A percentile compares a stretch with the other conserved stretches of the same genome.
Conservation (phyloP, 2,888 invertebrate species). For the Entomobrya proxima region DNA sequence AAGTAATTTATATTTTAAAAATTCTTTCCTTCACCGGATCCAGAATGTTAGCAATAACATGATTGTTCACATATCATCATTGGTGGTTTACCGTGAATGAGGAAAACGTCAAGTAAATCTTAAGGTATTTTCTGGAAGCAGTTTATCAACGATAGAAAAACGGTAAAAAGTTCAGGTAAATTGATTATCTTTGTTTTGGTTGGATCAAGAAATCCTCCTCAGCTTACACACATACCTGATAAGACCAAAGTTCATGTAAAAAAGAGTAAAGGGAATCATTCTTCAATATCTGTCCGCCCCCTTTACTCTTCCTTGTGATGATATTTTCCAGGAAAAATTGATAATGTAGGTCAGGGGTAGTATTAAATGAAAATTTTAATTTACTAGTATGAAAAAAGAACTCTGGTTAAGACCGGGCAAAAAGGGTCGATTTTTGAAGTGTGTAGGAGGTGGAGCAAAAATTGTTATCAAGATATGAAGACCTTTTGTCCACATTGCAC, state of each 20-base stretch:
- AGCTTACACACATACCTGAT: not conserved
- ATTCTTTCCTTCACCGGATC: too few relatives aligned
- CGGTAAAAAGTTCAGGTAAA: slow-evolving; percentile 53
- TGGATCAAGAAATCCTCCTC: slow-evolving; percentile 29
- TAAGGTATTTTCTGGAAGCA: slow-evolving; percentile 6
- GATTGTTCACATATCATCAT: too few relatives aligned
- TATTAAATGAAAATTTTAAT: slow-evolving; percentile 74
- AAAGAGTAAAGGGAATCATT: slow-evolving; percentile 60
- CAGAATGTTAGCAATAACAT: too few relatives aligned
- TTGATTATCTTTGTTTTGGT: slow-evolving; percentile 43
- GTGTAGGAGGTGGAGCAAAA: slow-evolving; percentile 49
- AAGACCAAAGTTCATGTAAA: not conserved
- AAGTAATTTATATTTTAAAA: too few relatives aligned
- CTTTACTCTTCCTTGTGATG: slow-evolving; percentile 63
- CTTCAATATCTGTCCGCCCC: slow-evolving; percentile 71
- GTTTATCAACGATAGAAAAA: not conserved
- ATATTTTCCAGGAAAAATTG: slow-evolving; percentile 74
- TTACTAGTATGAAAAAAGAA: slow-evolving; percentile 58
- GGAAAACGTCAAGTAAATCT: not conserved
- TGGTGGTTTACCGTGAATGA: not conserved
- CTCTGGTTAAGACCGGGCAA: not conserved
- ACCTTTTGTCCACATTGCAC: slow-evolving; percentile 21
- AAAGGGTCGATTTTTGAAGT: slow-evolving; percentile 32
- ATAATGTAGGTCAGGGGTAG: slow-evolving; percentile 75
- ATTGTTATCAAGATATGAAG: slow-evolving; percentile 43